Base-by-base conservation (phyloP, 2,888 invertebrate genomes). In the Parthenolecanium corni region DNA sequence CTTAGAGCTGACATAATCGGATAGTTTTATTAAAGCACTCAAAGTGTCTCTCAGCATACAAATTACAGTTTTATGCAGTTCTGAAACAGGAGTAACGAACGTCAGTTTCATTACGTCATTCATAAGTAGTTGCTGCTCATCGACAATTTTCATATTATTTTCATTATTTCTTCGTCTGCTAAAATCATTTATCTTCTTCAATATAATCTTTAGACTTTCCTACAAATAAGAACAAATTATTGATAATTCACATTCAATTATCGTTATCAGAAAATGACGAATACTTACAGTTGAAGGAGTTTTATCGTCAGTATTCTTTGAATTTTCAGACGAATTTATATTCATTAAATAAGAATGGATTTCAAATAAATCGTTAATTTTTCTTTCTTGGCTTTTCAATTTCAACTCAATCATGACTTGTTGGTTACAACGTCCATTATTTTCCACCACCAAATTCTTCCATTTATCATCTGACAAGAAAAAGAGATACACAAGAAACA, bases 131-230 rank as follows among this genome's bases (percentile, higher is more conserved):
- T 49, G 20, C 18, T 51, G 47, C 23, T 51, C 49, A 20, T 12
- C 36, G 1, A 51, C 16, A n/a, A 51, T 49, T 21, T 51, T 36
- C 18, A 23, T 38, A 16, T 49, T 36, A 20, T 23, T 36, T 1
- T 49, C 11, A 4, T 36, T 23, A 9, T 40, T 36, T 38, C 21
- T 47, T 20, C 49, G 51, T 38, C 36, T 38, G 12, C 31, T 38
- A 11, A 61, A 61, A 21, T 61, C 61, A 24, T 61, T 25, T 3
- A 61, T 49, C 21, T 51, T 61, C 49, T 20, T 38, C 0, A 61
- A 16, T 23, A 31, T 31, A 16, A 20, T 23, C 24, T 61, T 61
- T 21, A 61, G 11, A 25, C 21, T 38, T 21, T 61, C 61, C 23
- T 36, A 14, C 1, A 14, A 21, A 20, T 49, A 49, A 49, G 5